These are phyloP conservation scores for Sinocyclocheilus maitianheensis DNA, from an alignment of 2,113 vertebrate genomes.

Conservation along the genomic window DNA sequence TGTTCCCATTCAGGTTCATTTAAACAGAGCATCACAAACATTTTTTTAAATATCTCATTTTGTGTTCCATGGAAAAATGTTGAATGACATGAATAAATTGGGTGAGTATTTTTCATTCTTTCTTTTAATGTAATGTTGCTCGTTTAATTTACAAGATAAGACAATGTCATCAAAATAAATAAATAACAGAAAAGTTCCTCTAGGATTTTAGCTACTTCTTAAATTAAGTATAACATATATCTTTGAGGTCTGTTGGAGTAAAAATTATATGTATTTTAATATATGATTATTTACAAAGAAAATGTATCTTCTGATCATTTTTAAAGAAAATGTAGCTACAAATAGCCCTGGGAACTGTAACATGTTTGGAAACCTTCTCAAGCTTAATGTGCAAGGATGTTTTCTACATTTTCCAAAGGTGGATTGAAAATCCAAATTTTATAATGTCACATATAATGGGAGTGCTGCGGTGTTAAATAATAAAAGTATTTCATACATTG, in stretches of 20 bases:
- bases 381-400: background rate
- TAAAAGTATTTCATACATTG: background rate
- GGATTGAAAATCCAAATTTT: background rate
- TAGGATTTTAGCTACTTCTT: background rate
- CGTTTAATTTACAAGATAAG: background rate
- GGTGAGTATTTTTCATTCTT: background rate
- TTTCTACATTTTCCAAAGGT: background rate
- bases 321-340: background rate
- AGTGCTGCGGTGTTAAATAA: background rate
- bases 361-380: background rate
- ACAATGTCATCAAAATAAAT: background rate
- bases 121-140: background rate
- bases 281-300: no score
- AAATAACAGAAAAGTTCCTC: background rate
- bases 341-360: background rate
- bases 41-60: background rate
- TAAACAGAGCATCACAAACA: background rate
- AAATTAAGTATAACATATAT: background rate
- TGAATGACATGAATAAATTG: background rate
- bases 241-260: background rate
- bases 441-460: background rate
- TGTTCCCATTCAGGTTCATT: background rate
- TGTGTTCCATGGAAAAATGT: background rate
- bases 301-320: background rate
- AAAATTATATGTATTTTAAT: background rate